Base-by-base conservation (phyloP, 1,140 invertebrate species). In the Ylistrum balloti region DNA sequence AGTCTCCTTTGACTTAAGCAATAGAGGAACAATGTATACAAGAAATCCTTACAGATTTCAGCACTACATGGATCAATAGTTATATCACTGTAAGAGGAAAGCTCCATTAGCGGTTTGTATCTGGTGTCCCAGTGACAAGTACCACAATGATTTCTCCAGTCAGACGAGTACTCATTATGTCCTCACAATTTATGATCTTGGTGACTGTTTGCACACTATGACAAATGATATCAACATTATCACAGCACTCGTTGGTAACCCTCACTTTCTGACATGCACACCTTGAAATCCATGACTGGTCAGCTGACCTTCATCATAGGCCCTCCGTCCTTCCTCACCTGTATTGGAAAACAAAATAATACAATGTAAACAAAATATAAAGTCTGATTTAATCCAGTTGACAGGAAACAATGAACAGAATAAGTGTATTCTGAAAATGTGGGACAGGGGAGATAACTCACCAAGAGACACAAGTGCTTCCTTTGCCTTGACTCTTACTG, bases 251-350 rank as follows among this genome's bases (percentile, higher is more conserved):
- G 5, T n/a, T 28, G 56, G 9, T 28, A 9, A n/a, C 3, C 22
- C 56, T 74, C 90, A 94, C 88, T 94, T 95, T 17, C 95, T 95
- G 33, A 96, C 95, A 85, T 95, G 94, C 20, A 96, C 86, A 41
- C 96, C 96, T 91, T 96, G 96, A 91, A 96, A 96, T 11, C 96
- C 96, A 91, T 96, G 96, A 33, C 95, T 94, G 15, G 95, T 95
- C n/a, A 96, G 94, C 91, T 96, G 96, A 38, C 95, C 93, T 90
- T 96, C 95, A 86, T 96, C 95, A 88, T 95, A 95, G 33, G 96
- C 96, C 86, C 94, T 92, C 89, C 94, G 94, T 0, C 96, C 96
- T 88, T 95, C 96, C 11, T 95, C 93, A 90, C 96, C 96, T 94
- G 94, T 41, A 92, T 92, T 87, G 34, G 33, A 13, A 33, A 85